These are phyloP conservation scores for Hirtodrosophila duncani DNA, from an alignment of 2,888 invertebrate genomes.

Conservation along the genomic window DNA sequence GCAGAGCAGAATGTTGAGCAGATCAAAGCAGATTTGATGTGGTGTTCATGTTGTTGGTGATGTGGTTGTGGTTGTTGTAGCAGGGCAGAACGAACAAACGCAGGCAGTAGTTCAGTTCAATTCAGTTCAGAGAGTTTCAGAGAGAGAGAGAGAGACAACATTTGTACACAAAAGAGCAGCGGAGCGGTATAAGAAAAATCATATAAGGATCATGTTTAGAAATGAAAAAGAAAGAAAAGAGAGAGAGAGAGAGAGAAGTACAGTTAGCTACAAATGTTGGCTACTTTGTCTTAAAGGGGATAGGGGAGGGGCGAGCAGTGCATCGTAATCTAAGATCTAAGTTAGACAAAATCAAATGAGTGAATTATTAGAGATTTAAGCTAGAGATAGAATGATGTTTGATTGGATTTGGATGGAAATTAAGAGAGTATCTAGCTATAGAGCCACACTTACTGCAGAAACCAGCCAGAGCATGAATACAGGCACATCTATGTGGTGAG, in stretches of 20 bases:
- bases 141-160: slow-evolving; percentile 13
- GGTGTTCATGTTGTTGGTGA: slow-evolving; percentile 1
- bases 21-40: slow-evolving; percentile 2
- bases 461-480: too few species aligned
- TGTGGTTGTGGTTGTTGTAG: slow-evolving; percentile 1
- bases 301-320: background rate
- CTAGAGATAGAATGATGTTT: too few species aligned
- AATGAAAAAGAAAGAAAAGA: slow-evolving; percentile 13
- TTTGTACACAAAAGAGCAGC: slow-evolving; percentile 23
- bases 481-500: too few species aligned
- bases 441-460: too few species aligned
- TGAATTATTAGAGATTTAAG: too few species aligned
- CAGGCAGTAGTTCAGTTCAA: too few species aligned
- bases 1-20: slow-evolving; percentile 7
- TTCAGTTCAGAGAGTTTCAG: too few species aligned
- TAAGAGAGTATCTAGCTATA: too few species aligned
- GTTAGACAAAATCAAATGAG: too few species aligned
- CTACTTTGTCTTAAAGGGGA: background rate
- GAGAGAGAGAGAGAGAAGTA: slow-evolving; percentile 48
- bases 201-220: background rate
- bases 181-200: background rate
- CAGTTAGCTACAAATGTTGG: slow-evolving; percentile 44
- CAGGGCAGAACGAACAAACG: too few species aligned
- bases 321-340: too few species aligned
- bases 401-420: too few species aligned